Evolutionary conservation across 2,113 vertebrate species (phyloP).

Genomic region (Phalacrocorax aristotelis): DNA sequence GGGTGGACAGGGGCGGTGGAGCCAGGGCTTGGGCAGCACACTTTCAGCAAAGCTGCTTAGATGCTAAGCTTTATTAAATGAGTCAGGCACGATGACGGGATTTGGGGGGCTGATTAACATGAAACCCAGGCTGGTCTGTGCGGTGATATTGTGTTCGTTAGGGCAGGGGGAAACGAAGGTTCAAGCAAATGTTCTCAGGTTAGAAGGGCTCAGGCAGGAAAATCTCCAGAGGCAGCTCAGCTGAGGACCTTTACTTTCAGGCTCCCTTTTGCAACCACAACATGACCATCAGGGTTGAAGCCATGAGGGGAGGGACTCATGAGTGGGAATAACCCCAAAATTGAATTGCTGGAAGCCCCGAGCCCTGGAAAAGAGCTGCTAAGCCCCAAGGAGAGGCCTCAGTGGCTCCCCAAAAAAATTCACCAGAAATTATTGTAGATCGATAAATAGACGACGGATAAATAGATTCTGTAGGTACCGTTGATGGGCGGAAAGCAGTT

Average conservation of each 20-base stretch:
- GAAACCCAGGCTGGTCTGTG: conserved; percentile 45
- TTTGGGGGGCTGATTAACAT: conserved; percentile 48
- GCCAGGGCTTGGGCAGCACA: conserved; percentile 63
- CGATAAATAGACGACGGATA: background rate
- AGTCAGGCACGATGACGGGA: conserved; percentile 63
- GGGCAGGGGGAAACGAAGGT: conserved; percentile 6
- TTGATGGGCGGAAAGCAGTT: background rate
- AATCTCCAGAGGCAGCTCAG: background rate
- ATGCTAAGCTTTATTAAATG: conserved; percentile 76
- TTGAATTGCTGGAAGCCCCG: fast-evolving
- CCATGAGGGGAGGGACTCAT: fast-evolving
- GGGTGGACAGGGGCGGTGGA: conserved; percentile 42
- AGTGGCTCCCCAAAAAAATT: fast-evolving
- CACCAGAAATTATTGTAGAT: fast-evolving
- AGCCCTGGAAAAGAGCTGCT: background rate
- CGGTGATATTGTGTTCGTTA: background rate
- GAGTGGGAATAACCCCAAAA: background rate
- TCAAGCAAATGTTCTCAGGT: conserved; percentile 24
- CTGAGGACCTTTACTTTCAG: background rate
- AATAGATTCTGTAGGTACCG: background rate
- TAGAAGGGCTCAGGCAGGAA: background rate
- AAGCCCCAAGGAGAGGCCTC: background rate
- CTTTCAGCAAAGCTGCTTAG: conserved; percentile 79
- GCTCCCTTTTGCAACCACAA: background rate
- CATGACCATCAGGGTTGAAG: fast-evolving